Conservation (phyloP, 2,797 vertebrate genomes). For the Phoebastria nigripes region DNA sequence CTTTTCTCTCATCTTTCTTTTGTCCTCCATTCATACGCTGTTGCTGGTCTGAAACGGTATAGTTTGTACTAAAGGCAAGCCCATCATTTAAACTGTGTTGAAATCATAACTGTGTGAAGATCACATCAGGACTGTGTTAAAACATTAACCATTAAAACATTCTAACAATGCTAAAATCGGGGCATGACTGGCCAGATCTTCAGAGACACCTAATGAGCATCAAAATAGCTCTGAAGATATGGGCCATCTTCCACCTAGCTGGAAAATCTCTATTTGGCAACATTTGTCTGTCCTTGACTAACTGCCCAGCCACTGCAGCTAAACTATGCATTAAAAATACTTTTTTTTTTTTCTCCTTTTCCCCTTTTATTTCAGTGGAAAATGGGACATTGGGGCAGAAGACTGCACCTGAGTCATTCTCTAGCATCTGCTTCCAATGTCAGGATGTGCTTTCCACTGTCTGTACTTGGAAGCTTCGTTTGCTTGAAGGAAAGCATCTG, state of each 20-base stretch:
- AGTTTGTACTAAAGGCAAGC: neutral
- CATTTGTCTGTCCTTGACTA: neutral
- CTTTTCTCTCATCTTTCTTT: slow-evolving; percentile 1
- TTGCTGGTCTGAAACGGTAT: neutral
- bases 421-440: neutral
- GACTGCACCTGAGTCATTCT: slow-evolving; percentile 15
- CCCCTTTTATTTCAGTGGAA: neutral
- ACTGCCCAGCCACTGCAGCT: neutral
- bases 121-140: neutral
- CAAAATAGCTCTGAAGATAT: neutral
- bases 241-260: neutral
- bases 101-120: neutral
- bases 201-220: neutral
- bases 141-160: neutral
- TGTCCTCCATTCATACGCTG: neutral
- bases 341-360: fast-evolving
- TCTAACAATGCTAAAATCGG: neutral
- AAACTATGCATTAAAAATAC: neutral
- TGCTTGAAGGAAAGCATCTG: slow-evolving; percentile 43
- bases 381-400: neutral
- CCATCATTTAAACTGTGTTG: neutral
- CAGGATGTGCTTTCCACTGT: neutral
- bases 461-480: neutral
- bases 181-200: neutral
- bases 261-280: slow-evolving; percentile 39